Conservation (phyloP, 2,888 invertebrate species). For the Lepetodrilus schrolli region DNA sequence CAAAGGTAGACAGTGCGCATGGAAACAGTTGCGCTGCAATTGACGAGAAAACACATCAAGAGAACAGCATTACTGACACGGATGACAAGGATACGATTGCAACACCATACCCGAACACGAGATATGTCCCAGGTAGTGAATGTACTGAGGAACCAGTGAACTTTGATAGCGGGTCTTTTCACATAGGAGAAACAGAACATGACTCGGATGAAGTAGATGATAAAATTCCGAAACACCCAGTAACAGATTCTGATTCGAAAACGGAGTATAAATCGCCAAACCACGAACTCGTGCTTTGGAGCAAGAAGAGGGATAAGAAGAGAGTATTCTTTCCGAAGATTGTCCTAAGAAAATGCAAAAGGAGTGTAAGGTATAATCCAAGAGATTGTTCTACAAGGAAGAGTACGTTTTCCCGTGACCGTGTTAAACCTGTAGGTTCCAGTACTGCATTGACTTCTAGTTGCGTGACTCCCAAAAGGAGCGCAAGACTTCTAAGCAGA, state of each 20-base stretch:
- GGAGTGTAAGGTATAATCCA: too few relatives aligned
- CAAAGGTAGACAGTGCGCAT: too few relatives aligned
- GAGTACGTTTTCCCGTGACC: too few relatives aligned
- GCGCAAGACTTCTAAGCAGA: not conserved
- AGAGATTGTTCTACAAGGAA: not conserved
- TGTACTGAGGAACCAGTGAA: not conserved
- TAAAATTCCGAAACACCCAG: not conserved
- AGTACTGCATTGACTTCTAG: not conserved
- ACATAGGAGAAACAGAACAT: not conserved
- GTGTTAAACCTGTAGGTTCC: not conserved
- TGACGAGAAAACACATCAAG: too few relatives aligned
- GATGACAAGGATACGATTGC: not conserved
- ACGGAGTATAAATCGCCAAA: not conserved
- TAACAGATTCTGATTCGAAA: not conserved
- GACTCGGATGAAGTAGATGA: not conserved
- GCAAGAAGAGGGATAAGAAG: constrained; percentile 4
- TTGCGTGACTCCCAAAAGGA: not conserved
- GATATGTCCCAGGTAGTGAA: not conserved
- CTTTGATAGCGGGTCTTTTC: not conserved
- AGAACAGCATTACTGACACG: too few relatives aligned
- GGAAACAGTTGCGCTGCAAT: too few relatives aligned
- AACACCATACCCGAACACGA: not conserved
- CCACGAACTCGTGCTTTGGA: not conserved
- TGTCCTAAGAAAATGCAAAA: constrained; percentile 3
- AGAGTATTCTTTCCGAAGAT: constrained; percentile 8